phyloP scores from a whole-genome alignment of 2,888 invertebrate genomes.

The Physocephala rufipes region DNA sequence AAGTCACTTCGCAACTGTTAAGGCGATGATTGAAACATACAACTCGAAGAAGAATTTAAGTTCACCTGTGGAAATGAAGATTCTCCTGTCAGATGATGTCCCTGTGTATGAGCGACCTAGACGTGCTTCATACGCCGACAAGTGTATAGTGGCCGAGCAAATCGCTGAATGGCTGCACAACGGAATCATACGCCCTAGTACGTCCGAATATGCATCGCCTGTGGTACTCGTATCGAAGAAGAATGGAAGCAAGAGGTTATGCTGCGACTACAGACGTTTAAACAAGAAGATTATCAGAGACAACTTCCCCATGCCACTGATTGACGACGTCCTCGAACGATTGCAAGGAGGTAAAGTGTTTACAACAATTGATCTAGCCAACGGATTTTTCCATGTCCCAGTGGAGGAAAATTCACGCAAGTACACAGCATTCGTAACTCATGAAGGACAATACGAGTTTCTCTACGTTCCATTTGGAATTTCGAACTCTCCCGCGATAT shows the following conservation, averaged over 20 bases:
- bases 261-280: constrained; percentile 44
- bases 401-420: constrained; percentile 44
- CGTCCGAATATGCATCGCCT: neutral
- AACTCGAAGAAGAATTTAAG: neutral
- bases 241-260: constrained; percentile 32
- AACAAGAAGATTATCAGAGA: constrained; percentile 44
- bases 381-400: constrained; percentile 48
- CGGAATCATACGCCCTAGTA: neutral
- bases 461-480: constrained; percentile 45
- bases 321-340: constrained; percentile 42
- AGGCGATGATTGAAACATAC: neutral
- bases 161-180: neutral
- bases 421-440: constrained; percentile 49
- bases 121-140: constrained; percentile 17
- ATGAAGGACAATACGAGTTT: constrained; percentile 47
- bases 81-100: constrained; percentile 31
- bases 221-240: neutral
- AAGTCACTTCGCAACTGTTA: neutral
- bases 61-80: constrained; percentile 41
- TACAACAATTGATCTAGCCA: constrained; percentile 45
- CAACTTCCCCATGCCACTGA: constrained; percentile 43
- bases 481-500: constrained; percentile 43
- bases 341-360: constrained; percentile 45
- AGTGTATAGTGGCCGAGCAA: constrained; percentile 41
- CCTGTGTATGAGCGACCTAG: constrained; percentile 19